Conservation (phyloP, 2,888 invertebrate species). For the Hirtodrosophila alboralis region DNA sequence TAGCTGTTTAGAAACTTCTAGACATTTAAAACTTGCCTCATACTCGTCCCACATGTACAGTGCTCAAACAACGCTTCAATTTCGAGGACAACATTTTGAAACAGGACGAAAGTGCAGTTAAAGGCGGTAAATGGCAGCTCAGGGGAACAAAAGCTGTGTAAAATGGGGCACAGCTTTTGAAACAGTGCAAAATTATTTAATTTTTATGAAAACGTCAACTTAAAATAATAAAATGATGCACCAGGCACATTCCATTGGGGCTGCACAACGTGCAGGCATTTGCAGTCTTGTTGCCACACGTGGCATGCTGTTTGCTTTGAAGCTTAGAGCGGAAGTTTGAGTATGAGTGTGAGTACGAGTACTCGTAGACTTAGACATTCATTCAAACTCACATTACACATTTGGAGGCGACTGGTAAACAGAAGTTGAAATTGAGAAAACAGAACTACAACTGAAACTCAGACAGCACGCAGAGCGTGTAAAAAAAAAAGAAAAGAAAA, state of each 20-base stretch:
- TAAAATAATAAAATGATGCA: slow-evolving; percentile 57
- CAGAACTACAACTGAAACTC: slow-evolving; percentile 9
- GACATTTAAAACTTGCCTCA: too few relatives aligned
- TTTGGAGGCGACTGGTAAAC: slow-evolving; percentile 11
- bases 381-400: slow-evolving; percentile 41
- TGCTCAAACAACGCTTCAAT: slow-evolving; percentile 8
- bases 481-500: slow-evolving; percentile 41
- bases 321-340: slow-evolving; percentile 15
- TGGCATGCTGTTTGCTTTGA: slow-evolving; percentile 33
- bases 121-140: neutral
- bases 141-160: neutral
- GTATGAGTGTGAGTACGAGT: slow-evolving; percentile 16
- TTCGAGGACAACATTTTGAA: neutral
- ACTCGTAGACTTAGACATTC: slow-evolving; percentile 4
- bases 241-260: slow-evolving; percentile 27
- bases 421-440: neutral
- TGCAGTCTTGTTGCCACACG: slow-evolving; percentile 22
- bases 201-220: slow-evolving; percentile 64
- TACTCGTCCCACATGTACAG: neutral
- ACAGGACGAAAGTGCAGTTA: neutral
- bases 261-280: slow-evolving; percentile 28
- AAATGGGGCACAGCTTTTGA: neutral
- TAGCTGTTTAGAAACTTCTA: too few relatives aligned
- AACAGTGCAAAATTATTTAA: slow-evolving; percentile 54
- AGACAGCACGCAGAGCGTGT: slow-evolving; percentile 58